phyloP scores from a whole-genome alignment of 1,140 invertebrate genomes.

The Zaprionus vittiger region DNA sequence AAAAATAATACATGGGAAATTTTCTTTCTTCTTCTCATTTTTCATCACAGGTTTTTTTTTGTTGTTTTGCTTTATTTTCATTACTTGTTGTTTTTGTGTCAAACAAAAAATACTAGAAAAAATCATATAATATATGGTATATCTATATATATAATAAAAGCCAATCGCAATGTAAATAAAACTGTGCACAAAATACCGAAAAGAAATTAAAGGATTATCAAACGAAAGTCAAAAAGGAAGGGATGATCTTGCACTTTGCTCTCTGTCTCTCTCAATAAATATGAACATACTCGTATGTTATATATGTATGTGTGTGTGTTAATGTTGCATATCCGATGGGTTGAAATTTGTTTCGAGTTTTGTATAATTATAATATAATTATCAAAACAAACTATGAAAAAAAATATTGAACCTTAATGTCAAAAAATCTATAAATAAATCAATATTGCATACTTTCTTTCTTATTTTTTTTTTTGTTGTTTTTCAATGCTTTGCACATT shows the following conservation, averaged over 20 bases:
- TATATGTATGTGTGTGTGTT: not conserved
- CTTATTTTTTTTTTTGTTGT: conserved; percentile 3
- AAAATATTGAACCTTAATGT: conserved; percentile 31
- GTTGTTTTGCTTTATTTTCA: conserved; percentile 42
- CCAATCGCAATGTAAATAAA: conserved; percentile 66
- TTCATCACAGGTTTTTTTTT: conserved; percentile 62
- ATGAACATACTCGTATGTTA: too few species aligned
- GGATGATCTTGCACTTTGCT: not conserved
- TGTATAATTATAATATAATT: conserved; percentile 15
- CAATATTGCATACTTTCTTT: conserved; percentile 31
- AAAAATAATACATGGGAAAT: conserved; percentile 63
- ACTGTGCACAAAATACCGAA: conserved; percentile 71
- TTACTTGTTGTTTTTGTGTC: conserved; percentile 43
- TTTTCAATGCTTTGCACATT: conserved; percentile 24
- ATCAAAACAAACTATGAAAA: conserved; percentile 20
- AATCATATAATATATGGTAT: conserved; percentile 44
- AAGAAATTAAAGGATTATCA: conserved; percentile 13
- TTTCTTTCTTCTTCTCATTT: conserved; percentile 26
- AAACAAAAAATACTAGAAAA: conserved; percentile 56
- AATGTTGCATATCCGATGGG: conserved; percentile 17
- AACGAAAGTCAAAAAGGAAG: conserved; percentile 8
- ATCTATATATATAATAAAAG: conserved; percentile 26
- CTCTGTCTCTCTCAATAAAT: not conserved
- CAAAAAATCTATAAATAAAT: conserved; percentile 30
- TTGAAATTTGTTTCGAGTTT: conserved; percentile 3